A percentile compares a stretch with the other conserved stretches of the same genome.
Conservation (phyloP, 1,140 invertebrate species). For the Heliconius hermathena region DNA sequence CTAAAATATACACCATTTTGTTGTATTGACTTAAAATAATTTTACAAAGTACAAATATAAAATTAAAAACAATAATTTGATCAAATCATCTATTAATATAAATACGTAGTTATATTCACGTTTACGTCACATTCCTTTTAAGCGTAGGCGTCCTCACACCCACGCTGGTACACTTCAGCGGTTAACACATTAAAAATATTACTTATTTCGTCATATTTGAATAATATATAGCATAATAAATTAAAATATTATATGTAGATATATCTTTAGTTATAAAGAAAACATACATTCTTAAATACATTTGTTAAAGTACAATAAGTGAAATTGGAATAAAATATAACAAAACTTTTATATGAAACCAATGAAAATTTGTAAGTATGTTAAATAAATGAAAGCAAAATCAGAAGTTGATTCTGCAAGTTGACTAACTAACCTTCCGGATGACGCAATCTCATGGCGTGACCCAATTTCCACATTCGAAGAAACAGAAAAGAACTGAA, state of each 20-base stretch:
- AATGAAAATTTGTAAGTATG: neutral
- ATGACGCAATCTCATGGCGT: conserved; percentile 22
- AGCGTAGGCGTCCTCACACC: conserved; percentile 26
- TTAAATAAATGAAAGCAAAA: conserved; percentile 3
- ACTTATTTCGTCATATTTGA: neutral
- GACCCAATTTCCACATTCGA: conserved; percentile 19
- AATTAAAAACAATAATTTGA: neutral
- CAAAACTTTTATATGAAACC: neutral
- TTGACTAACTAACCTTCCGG: conserved; percentile 14
- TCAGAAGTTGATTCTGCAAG: conserved; percentile 12
- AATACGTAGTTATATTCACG: neutral
- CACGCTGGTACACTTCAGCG: conserved; percentile 9
- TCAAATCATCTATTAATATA: neutral
- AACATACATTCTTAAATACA: neutral
- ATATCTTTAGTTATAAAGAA: neutral
- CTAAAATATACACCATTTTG: too few species aligned
- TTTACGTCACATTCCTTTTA: conserved; percentile 20
- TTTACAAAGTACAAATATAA: too few species aligned
- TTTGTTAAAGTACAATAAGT: neutral
- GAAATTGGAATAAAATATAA: too few species aligned
- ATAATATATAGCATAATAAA: neutral
- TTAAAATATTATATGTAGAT: neutral
- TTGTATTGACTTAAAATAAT: too few species aligned
- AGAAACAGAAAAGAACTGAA: conserved; percentile 23
- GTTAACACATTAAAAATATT: neutral